A percentile compares a stretch with the other conserved stretches of the same genome.
phyloP scores from a whole-genome alignment of 1,140 invertebrate genomes.

The Drosophila dunni region DNA sequence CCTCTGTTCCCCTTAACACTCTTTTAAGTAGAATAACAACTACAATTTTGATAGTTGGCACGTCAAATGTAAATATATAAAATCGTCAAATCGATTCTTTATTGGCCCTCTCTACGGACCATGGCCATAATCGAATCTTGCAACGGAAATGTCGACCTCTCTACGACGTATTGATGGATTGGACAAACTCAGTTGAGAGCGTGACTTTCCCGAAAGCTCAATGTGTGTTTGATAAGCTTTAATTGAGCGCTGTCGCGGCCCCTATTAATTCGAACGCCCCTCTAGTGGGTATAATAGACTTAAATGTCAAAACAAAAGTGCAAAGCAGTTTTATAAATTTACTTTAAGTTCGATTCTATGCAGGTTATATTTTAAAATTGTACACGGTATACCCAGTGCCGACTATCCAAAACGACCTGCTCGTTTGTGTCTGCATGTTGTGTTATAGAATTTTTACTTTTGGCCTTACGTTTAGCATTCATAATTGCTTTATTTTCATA shows the following conservation, averaged over 20 bases:
- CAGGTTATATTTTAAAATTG: neutral
- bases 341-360: too few species aligned
- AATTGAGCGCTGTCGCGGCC: constrained; percentile 15
- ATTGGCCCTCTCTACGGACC: constrained; percentile 35
- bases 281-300: neutral
- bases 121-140: constrained; percentile 36
- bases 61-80: constrained; percentile 33
- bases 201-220: constrained; percentile 42
- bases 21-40: neutral
- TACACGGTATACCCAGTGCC: constrained; percentile 14
- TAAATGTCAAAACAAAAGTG: neutral
- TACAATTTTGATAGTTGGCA: constrained; percentile 30
- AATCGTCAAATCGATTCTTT: constrained; percentile 33
- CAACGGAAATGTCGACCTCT: constrained; percentile 47
- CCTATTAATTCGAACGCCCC: neutral
- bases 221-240: constrained; percentile 30
- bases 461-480: constrained; percentile 65
- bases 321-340: too few species aligned
- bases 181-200: constrained; percentile 19
- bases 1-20: too few species aligned
- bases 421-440: constrained; percentile 21
- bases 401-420: neutral
- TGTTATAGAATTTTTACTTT: constrained; percentile 41
- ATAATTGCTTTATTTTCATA: constrained; percentile 68
- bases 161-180: constrained; percentile 39